Percentiles rank a stretch among this genome's conserved stretches.
phyloP scores from a whole-genome alignment of 2,113 vertebrate genomes.

The Hirundichthys speculiger region DNA sequence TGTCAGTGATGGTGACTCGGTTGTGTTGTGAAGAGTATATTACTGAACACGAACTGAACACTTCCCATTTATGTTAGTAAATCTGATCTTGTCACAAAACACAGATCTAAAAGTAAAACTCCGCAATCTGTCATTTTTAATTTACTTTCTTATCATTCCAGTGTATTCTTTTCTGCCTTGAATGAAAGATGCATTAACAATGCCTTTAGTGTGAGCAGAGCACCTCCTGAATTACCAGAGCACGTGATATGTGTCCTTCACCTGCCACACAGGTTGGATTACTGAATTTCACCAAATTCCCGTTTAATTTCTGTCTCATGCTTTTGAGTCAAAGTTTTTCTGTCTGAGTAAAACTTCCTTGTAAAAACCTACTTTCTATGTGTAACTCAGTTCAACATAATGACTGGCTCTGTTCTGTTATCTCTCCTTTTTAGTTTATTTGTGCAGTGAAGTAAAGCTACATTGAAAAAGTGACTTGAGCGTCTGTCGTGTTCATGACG shows the following conservation, averaged over 20 bases:
- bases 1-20: too few relatives aligned
- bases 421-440: not conserved
- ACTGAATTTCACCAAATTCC: not conserved
- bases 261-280: not conserved
- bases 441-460: not conserved
- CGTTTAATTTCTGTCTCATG: not conserved
- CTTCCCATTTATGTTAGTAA: too few relatives aligned
- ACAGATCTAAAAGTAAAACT: too few relatives aligned
- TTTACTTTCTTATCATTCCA: too few relatives aligned
- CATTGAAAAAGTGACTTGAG: not conserved
- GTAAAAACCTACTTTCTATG: slow-evolving; percentile 12
- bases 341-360: slow-evolving; percentile 3
- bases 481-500: not conserved
- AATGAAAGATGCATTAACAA: slow-evolving; percentile 5
- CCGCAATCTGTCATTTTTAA: not conserved
- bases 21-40: too few relatives aligned
- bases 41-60: too few relatives aligned
- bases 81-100: too few relatives aligned
- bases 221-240: not conserved
- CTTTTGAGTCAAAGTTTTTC: not conserved
- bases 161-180: slow-evolving; percentile 3
- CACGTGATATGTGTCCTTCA: slow-evolving; percentile 22
- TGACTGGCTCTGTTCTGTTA: slow-evolving; percentile 4
- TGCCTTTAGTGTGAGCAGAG: not conserved
- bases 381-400: not conserved